Conservation (phyloP, 2,113 vertebrate species). For the Heptranchias perlo region DNA sequence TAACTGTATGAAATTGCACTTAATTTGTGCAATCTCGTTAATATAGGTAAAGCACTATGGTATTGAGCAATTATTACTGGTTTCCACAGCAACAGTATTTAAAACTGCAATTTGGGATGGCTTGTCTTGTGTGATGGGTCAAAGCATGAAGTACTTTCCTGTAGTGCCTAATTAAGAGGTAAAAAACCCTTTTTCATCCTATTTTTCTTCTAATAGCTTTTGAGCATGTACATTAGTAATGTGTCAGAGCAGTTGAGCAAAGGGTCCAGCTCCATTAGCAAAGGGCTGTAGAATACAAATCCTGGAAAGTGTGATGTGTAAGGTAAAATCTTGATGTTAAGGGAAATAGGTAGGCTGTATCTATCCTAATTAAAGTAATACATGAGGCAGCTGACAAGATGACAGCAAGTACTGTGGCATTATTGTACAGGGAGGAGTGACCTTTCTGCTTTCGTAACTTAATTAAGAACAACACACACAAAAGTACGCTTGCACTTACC, state of each 20-base stretch:
- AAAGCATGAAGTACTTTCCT: slow-evolving; percentile 6
- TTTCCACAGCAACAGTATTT: slow-evolving; percentile 31
- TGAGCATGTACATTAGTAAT: slow-evolving; percentile 26
- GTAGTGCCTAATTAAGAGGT: slow-evolving; percentile 24
- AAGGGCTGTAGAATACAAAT: slow-evolving; percentile 18
- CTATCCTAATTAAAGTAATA: slow-evolving; percentile 30
- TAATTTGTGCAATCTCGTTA: neutral
- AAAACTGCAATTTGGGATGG: neutral
- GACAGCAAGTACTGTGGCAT: neutral
- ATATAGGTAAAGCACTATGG: slow-evolving; percentile 5
- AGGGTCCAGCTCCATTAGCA: slow-evolving; percentile 18
- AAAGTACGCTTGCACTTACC: slow-evolving; percentile 5
- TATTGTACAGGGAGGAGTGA: neutral
- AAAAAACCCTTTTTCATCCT: slow-evolving; percentile 1
- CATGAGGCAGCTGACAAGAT: slow-evolving; percentile 8
- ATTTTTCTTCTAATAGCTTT: slow-evolving; percentile 30
- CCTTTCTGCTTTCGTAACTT: slow-evolving; percentile 22
- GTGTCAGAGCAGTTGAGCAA: slow-evolving; percentile 21
- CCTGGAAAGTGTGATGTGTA: neutral
- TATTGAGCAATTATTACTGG: neutral
- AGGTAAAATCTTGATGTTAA: slow-evolving; percentile 19
- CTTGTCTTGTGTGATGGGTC: neutral
- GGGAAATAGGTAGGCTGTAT: slow-evolving; percentile 14
- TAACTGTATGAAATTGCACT: slow-evolving; percentile 26
- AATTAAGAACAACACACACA: neutral